Conservation (phyloP, 1,140 invertebrate species). For the Aphelenchoides fujianensis region DNA sequence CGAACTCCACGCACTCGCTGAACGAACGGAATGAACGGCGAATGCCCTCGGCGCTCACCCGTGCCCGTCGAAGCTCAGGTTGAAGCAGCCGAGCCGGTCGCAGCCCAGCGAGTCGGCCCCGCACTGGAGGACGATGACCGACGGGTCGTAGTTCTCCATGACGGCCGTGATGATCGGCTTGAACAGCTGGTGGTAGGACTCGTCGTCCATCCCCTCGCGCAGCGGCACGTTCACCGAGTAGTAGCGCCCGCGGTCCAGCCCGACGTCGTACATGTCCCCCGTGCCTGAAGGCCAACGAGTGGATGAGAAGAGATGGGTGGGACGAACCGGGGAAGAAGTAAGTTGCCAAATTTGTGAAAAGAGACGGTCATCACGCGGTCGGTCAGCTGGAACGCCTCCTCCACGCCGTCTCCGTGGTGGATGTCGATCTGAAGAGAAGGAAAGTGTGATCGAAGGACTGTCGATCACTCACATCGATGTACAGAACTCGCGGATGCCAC, state of each 20-base stretch:
- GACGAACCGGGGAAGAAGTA: too few species aligned
- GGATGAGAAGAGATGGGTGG: too few species aligned
- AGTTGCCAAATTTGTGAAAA: conserved; percentile 98
- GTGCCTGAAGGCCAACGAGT: conserved; percentile 98
- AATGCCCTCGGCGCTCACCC: conserved; percentile 67
- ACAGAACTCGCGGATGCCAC: conserved; percentile 75
- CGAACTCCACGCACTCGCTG: conserved; percentile 89
- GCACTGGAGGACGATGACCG: conserved; percentile 93
- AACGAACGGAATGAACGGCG: conserved; percentile 30
- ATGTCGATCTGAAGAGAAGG: conserved; percentile 84
- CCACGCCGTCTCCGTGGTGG: conserved; percentile 97
- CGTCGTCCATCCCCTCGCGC: conserved; percentile 92
- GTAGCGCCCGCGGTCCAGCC: conserved; percentile 77
- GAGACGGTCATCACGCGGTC: conserved; percentile 99
- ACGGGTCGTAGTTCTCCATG: conserved; percentile 93
- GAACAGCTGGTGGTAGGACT: conserved; percentile 83
- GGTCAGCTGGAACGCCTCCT: conserved; percentile 97
- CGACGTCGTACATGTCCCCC: conserved; percentile 94
- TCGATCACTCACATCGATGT: conserved; percentile 73
- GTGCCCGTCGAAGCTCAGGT: conserved; percentile 82
- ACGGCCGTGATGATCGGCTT: conserved; percentile 84
- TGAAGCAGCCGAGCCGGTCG: conserved; percentile 85
- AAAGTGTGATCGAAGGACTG: not conserved
- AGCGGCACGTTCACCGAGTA: conserved; percentile 95
- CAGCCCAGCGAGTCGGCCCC: conserved; percentile 94